These are phyloP conservation scores for Antennarius striatus DNA, from an alignment of 2,113 vertebrate species.

Conservation along the genomic window DNA sequence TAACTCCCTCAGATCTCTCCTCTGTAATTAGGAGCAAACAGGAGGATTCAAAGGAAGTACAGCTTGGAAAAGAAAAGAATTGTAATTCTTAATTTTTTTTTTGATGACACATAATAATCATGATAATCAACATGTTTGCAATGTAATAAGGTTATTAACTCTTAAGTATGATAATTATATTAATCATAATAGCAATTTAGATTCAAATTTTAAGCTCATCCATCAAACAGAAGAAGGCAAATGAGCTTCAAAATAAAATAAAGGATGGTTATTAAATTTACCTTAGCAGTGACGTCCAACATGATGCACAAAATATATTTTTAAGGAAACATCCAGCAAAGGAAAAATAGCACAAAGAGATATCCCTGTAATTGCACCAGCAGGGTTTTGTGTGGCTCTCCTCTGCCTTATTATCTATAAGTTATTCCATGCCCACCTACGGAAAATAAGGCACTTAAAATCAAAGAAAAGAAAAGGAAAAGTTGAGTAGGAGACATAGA, in stretches of 20 bases:
- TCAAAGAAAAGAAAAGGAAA: conserved; percentile 23
- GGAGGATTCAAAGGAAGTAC: conserved; percentile 27
- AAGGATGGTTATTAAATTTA: not conserved
- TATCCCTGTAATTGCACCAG: conserved; percentile 40
- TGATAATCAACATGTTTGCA: not conserved
- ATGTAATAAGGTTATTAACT: not conserved
- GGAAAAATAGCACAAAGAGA: conserved; percentile 18
- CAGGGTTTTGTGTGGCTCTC: conserved; percentile 35
- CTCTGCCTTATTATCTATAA: conserved; percentile 43
- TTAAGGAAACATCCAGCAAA: conserved; percentile 17
- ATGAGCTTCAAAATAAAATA: not conserved
- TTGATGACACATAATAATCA: conserved; percentile 9
- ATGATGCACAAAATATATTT: not conserved
- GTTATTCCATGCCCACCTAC: conserved; percentile 36
- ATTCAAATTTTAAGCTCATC: too few relatives aligned
- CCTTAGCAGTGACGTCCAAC: not conserved
- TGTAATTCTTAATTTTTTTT: too few relatives aligned
- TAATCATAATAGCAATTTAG: too few relatives aligned
- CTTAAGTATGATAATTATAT: not conserved
- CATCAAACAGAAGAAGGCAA: not conserved
- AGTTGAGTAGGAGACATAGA: conserved; percentile 23
- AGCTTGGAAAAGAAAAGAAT: conserved; percentile 31
- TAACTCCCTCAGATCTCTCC: conserved; percentile 56
- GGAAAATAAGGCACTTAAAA: conserved; percentile 30
- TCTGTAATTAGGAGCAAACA: conserved; percentile 59